Evolutionary conservation across 2,797 vertebrate genomes (phyloP), one percentile per base, ranked within the genome.

Genomic region (Huso huso): DNA sequence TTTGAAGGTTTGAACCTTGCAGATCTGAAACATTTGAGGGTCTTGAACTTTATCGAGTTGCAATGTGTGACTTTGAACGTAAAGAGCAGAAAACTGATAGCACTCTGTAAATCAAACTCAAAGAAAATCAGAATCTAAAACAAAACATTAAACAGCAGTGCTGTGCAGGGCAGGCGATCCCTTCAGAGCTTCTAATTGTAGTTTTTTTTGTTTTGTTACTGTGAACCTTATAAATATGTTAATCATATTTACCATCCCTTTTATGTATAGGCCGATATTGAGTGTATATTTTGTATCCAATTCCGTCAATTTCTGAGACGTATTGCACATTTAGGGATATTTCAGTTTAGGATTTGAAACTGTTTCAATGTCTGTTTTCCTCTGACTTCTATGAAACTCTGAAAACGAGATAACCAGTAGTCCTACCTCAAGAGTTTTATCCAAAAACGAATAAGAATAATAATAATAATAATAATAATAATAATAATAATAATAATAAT

Each of bases 41-140:
- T 81, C 82, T 82, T 82, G 80, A 83, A 83, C 79, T 82, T 78
- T 80, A 84, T 81, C 80, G 70, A 77, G 75, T 79, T 79, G 79
- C 74, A 75, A 76, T 78, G 77, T 81, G 81, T 73, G 78, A 79
- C 71, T 80, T 81, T 76, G 76, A 81, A 78, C 78, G 75, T 81
- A 80, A 82, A 84, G 79, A 80, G 73, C 72, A 67, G 72, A 75
- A 68, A 83, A 72, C 73, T 65, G 78, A 74, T 76, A 72, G 72
- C 71, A 71, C 70, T 71, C 61, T 69, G 76, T 83, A 81, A 85
- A 85, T 84, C 80, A 84, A 68, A 73, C 1, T 2, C 11, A 71
- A 67, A 71, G 78, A 78, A 74, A 73, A 81, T 74, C 81, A 69
- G 61, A 55, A 59, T 60, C 53, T 51, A 64, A 63, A 70, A 67